Conservation (phyloP, 2,888 invertebrate species). For the Mystacides longicornis region DNA sequence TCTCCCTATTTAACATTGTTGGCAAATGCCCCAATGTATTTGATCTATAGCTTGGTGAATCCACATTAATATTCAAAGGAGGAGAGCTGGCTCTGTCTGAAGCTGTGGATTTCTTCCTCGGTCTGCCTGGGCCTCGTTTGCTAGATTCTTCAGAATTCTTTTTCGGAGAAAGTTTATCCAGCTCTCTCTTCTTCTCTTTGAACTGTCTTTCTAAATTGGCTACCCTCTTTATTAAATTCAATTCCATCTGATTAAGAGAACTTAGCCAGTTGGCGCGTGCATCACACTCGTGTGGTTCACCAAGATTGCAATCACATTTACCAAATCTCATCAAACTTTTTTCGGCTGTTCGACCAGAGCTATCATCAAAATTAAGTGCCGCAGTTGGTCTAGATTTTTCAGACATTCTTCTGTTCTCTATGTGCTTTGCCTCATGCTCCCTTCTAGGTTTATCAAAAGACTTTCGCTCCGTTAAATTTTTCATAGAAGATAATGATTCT, state of each 20-base stretch:
- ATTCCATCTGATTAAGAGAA: conserved; percentile 65
- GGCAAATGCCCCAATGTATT: conserved; percentile 15
- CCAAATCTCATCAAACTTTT: conserved; percentile 38
- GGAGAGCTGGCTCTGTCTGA: conserved; percentile 37
- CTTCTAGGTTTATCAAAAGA: conserved; percentile 24
- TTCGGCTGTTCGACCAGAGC: conserved; percentile 32
- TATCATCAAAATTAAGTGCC: conserved; percentile 31
- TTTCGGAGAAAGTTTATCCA: conserved; percentile 62
- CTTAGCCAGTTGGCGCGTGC: conserved; percentile 47
- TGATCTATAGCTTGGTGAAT: conserved; percentile 9
- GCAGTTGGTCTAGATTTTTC: conserved; percentile 35
- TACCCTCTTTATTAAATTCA: conserved; percentile 73
- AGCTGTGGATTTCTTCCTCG: conserved; percentile 39
- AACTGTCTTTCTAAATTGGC: conserved; percentile 77
- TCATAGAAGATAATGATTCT: conserved; percentile 17
- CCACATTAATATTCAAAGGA: background rate
- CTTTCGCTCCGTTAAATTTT: conserved; percentile 25
- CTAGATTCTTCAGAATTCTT: conserved; percentile 39
- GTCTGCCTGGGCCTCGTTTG: conserved; percentile 41
- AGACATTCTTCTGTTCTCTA: conserved; percentile 25
- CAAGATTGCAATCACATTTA: conserved; percentile 16
- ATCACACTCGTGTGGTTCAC: conserved; percentile 13
- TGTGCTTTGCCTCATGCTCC: conserved; percentile 18
- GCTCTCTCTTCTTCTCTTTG: conserved; percentile 74
- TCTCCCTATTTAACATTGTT: conserved; percentile 12